A percentile compares a stretch with the other conserved stretches of the same genome.
Evolutionary conservation across 2,113 vertebrate species (phyloP).

Genomic region (Saccopteryx bilineata): DNA sequence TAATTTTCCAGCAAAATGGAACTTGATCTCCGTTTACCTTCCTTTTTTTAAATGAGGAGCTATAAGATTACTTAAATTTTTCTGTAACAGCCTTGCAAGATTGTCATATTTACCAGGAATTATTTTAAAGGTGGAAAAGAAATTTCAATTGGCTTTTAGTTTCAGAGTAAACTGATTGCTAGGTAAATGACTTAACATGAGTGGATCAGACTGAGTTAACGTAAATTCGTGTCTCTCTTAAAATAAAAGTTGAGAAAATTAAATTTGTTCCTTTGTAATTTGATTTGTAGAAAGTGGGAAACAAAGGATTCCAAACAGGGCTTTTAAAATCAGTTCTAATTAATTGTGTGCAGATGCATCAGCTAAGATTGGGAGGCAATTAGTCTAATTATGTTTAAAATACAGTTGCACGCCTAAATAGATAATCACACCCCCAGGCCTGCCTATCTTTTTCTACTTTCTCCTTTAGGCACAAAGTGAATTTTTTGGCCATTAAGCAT

Average conservation of each 20-base stretch:
- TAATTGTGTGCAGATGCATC: constrained; percentile 72
- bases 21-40: background rate
- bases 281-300: constrained; percentile 64
- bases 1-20: background rate
- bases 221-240: constrained; percentile 63
- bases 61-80: constrained; percentile 29
- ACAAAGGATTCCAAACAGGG: constrained; percentile 69
- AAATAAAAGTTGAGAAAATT: constrained; percentile 80
- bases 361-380: constrained; percentile 63
- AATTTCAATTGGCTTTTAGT: constrained; percentile 59
- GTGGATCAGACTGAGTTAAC: constrained; percentile 59
- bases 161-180: constrained; percentile 69
- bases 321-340: constrained; percentile 76
- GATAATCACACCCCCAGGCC: constrained; percentile 57
- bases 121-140: constrained; percentile 68
- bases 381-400: constrained; percentile 77
- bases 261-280: constrained; percentile 77
- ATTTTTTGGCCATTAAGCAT: constrained; percentile 74
- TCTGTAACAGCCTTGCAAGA: background rate
- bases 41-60: background rate
- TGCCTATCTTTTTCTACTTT: constrained; percentile 57
- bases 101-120: constrained; percentile 41
- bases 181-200: constrained; percentile 63
- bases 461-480: background rate
- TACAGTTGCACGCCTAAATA: constrained; percentile 74